Conservation (phyloP, 64 coral and sea anemone species). For the Montipora sp. region DNA sequence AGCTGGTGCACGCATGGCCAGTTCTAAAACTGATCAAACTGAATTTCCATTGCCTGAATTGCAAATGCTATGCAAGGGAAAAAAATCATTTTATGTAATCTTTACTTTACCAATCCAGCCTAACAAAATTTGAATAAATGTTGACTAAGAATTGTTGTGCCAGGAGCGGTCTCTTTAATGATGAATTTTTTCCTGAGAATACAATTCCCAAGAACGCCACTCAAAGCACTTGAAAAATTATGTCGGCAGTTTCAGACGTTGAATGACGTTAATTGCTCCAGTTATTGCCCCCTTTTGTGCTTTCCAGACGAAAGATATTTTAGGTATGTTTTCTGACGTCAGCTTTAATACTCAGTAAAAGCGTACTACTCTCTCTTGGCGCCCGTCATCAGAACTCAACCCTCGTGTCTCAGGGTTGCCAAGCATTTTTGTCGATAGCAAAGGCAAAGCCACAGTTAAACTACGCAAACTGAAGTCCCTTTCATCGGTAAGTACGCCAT, state of each 20-base stretch:
- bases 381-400: neutral
- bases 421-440: neutral
- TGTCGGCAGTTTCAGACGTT: slow-evolving; percentile 45
- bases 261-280: slow-evolving; percentile 30
- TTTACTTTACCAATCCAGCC: neutral
- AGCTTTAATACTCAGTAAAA: slow-evolving; percentile 33
- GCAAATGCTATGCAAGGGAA: neutral
- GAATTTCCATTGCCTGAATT: too few species aligned
- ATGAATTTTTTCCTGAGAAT: neutral
- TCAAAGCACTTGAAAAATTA: slow-evolving; percentile 2
- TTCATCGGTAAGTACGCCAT: neutral
- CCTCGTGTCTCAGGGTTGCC: neutral
- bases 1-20: too few species aligned
- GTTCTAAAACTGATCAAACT: too few species aligned
- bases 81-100: neutral
- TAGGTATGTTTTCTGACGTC: slow-evolving; percentile 36
- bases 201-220: neutral
- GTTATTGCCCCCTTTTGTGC: neutral
- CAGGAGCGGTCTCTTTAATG: neutral
- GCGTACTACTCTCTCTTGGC: neutral
- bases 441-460: neutral
- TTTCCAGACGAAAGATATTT: slow-evolving; percentile 38
- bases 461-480: neutral
- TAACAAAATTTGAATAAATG: neutral
- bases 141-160: neutral